Evolutionary conservation across 2,797 vertebrate species (phyloP).

Genomic region (Lophotriccus pileatus): DNA sequence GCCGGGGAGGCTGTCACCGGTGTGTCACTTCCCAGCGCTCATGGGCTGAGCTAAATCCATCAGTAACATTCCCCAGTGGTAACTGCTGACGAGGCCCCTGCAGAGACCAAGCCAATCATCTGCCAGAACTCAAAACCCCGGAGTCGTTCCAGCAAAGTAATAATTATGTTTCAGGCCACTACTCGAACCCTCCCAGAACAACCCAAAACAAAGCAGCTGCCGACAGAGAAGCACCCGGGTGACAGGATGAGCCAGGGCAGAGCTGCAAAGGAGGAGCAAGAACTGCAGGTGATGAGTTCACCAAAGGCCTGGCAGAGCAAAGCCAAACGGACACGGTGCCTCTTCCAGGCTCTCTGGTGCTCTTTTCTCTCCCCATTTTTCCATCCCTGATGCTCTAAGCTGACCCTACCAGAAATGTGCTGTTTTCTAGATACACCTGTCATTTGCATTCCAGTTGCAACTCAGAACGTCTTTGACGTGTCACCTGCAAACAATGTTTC

Average conservation of each 20-base stretch:
- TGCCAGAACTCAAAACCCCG: slow-evolving; percentile 8
- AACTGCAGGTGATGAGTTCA: neutral
- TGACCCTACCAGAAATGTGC: neutral
- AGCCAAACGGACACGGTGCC: fast-evolving
- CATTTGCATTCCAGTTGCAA: neutral
- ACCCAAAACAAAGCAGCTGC: neutral
- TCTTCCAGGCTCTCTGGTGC: neutral
- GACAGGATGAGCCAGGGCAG: fast-evolving
- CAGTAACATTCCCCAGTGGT: neutral
- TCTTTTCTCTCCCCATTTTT: neutral
- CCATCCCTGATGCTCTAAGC: neutral
- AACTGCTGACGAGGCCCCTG: neutral
- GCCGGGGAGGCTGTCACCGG: slow-evolving; percentile 32
- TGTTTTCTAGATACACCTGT: neutral
- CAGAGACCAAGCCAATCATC: neutral
- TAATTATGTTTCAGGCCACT: neutral
- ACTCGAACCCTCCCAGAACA: neutral
- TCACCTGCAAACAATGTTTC: neutral
- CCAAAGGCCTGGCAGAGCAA: neutral
- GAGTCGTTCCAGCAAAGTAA: neutral
- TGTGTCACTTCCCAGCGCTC: slow-evolving; percentile 31
- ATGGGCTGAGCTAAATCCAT: neutral
- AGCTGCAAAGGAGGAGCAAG: neutral
- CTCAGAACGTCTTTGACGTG: neutral
- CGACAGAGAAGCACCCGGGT: neutral